Evolutionary conservation across 2,888 invertebrate species (phyloP).

Genomic region (Parascotia fuliginaria): DNA sequence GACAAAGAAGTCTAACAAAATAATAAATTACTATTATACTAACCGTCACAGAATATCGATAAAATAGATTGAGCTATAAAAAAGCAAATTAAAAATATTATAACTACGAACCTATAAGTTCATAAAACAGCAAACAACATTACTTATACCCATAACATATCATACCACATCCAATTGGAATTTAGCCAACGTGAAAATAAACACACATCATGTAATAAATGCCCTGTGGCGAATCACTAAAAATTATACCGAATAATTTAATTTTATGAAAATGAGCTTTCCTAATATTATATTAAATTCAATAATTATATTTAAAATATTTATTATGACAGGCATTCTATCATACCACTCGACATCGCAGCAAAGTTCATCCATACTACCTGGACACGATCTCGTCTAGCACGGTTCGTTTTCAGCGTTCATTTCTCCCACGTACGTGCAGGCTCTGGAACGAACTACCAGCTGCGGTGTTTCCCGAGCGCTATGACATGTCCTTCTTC

Average conservation of each 20-base stretch:
- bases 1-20: too few relatives aligned
- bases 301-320: constrained; percentile 23
- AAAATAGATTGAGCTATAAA: neutral
- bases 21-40: too few relatives aligned
- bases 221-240: constrained; percentile 9
- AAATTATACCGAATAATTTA: constrained; percentile 30
- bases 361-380: too few relatives aligned
- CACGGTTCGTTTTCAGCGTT: too few relatives aligned
- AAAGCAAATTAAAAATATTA: constrained; percentile 6
- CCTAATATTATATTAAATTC: constrained; percentile 28
- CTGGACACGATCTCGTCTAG: too few relatives aligned
- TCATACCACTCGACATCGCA: too few relatives aligned
- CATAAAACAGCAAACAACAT: constrained; percentile 5
- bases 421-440: too few relatives aligned
- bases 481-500: too few relatives aligned
- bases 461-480: too few relatives aligned
- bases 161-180: constrained; percentile 27
- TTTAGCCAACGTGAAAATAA: constrained; percentile 31
- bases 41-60: neutral
- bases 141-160: constrained; percentile 6
- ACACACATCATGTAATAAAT: constrained; percentile 25
- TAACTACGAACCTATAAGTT: constrained; percentile 4
- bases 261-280: constrained; percentile 32
- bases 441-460: too few relatives aligned
- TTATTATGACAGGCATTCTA: constrained; percentile 1